Base-by-base conservation (phyloP, 2,888 invertebrate genomes). In the Fissipunctia ypsillon region DNA sequence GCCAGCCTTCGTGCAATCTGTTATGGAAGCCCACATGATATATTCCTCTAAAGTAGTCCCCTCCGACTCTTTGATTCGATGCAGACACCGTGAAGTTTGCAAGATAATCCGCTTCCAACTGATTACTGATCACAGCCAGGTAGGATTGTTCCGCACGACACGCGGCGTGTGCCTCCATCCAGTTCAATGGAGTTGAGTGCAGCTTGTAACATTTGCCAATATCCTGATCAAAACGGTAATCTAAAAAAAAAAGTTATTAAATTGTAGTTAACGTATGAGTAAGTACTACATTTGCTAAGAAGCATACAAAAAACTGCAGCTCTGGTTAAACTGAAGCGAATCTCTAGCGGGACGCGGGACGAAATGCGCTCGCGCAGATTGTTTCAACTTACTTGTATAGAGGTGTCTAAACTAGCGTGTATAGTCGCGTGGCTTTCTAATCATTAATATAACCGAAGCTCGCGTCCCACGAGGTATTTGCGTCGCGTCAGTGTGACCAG, bases 141-240 rank as follows among this genome's bases (percentile, higher is more conserved):
- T 92, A 90, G 0, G 93, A 91, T 65, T 90, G 90, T 70, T 95
- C 95, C 1, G 89, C 86, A 22, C 81, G 84, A 79, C 95, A 95
- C 1, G 87, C 78, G 0, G 84, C 84, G 35, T 90, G 88, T 0
- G 95, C 95, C 0, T 94, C 93, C 0, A 84, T 86, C 50, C 50
- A 50, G 3, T 50, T 50, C 3, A 84, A 78, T 0, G 94, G 93
- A 2, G 80, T 87, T n/a, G 90, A 68, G 72, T 95, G 95, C 57
- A 94, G 90, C 70, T 95, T 95, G 86, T 94, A 95, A 78, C 94
- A 95, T 78, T 88, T 90, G 1, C 91, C 91, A 9, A 57, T 35
- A 0, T 65, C 14, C n/a, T 85, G 84, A 45, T 89, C 86, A 71
- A 86, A 92, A 61, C 78, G 74, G 81, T 95, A 95, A 72, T 50